Evolutionary conservation across 2,888 invertebrate species (phyloP).

Genomic region (Folsomia manolachei): DNA sequence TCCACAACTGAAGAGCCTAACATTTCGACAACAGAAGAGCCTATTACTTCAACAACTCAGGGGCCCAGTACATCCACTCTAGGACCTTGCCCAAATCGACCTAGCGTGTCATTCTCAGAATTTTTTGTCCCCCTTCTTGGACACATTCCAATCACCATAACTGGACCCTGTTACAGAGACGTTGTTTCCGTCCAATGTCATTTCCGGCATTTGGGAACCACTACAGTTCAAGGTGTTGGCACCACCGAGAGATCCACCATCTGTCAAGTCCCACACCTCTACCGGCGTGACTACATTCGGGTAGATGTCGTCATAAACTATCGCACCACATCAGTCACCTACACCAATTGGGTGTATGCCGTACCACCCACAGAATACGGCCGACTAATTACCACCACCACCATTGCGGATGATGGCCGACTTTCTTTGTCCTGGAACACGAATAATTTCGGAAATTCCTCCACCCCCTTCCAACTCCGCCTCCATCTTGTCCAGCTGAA

Average conservation of each 20-base stretch:
- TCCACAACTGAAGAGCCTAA: neutral
- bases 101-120: neutral
- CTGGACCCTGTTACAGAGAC: neutral
- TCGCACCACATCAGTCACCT: neutral
- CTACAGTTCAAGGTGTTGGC: neutral
- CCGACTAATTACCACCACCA: neutral
- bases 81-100: neutral
- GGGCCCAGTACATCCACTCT: neutral
- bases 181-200: neutral
- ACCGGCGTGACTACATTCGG: neutral
- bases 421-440: neutral
- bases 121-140: neutral
- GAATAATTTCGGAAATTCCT: neutral
- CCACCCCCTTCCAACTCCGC: neutral
- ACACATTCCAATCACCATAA: neutral
- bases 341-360: neutral
- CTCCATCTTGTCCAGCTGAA: neutral
- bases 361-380: neutral
- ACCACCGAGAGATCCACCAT: neutral
- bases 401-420: neutral
- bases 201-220: neutral
- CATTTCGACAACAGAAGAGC: neutral
- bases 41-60: neutral
- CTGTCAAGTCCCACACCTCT: neutral
- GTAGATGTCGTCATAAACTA: neutral